Conservation (phyloP, 2,888 invertebrate genomes). For the Branchellion lobata region DNA sequence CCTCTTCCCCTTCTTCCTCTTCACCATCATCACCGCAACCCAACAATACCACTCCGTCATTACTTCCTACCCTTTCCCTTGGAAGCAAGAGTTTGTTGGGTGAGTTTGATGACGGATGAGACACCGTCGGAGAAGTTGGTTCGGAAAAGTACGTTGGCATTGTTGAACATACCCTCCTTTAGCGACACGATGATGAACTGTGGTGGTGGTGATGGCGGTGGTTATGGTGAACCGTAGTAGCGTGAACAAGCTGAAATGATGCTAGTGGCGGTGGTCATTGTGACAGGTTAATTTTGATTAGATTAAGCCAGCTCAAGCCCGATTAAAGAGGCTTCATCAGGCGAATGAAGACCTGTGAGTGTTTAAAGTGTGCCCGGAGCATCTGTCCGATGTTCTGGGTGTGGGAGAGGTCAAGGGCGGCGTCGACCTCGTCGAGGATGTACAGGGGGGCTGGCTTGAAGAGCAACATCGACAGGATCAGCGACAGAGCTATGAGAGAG, state of each 20-base stretch:
- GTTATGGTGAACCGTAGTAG: background rate
- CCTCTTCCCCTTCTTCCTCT: background rate
- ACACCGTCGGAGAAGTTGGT: conserved; percentile 93
- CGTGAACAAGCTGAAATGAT: background rate
- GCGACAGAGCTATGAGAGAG: conserved; percentile 87
- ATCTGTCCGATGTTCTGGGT: conserved; percentile 97
- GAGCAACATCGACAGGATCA: conserved; percentile 90
- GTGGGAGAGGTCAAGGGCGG: conserved; percentile 93
- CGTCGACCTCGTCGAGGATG: conserved; percentile 97
- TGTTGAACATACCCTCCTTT: conserved; percentile 99
- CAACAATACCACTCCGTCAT: too few species aligned
- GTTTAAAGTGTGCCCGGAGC: conserved; percentile 83
- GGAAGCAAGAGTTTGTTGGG: too few species aligned
- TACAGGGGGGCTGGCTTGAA: conserved; percentile 98
- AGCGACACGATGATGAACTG: conserved; percentile 96
- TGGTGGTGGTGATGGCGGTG: conserved; percentile 53
- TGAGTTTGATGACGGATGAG: conserved; percentile 78
- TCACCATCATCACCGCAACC: background rate
- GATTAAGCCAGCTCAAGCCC: background rate
- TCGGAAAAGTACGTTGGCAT: conserved; percentile 93
- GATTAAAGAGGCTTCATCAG: background rate
- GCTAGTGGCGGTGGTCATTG: background rate
- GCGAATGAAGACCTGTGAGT: conserved; percentile 69
- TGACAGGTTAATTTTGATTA: background rate
- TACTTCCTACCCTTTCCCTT: too few species aligned